A percentile compares a stretch with the other conserved stretches of the same genome.
Conservation (phyloP, 2,113 vertebrate genomes). For the Grammomys surdaster region DNA sequence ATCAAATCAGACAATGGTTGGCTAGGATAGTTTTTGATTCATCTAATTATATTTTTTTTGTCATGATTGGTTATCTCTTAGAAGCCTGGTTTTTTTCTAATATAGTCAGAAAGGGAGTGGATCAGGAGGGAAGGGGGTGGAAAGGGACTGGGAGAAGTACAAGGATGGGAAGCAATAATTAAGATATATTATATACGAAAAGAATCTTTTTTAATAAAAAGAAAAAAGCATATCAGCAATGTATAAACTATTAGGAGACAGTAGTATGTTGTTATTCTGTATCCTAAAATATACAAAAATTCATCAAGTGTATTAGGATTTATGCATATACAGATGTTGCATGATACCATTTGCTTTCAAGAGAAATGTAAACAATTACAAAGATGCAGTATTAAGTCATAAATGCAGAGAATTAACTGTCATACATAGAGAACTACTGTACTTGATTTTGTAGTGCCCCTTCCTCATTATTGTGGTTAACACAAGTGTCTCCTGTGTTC, state of each 20-base stretch:
- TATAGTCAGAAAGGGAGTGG: neutral
- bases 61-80: neutral
- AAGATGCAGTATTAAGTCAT: neutral
- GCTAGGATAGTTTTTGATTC: neutral
- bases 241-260: neutral
- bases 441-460: too few relatives aligned
- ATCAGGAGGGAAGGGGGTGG: neutral
- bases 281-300: neutral
- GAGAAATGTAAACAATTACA: neutral
- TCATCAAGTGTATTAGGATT: neutral
- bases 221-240: neutral
- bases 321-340: neutral
- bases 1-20: neutral
- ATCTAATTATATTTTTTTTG: neutral
- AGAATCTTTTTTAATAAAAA: neutral
- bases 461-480: neutral
- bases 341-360: neutral
- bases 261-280: neutral
- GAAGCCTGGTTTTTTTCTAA: neutral
- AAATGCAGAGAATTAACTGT: neutral
- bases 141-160: neutral
- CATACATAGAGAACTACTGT: neutral
- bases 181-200: neutral
- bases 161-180: neutral
- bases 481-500: neutral